Evolutionary conservation across 2,113 vertebrate genomes (phyloP).

Genomic region (Pseudolaguvia tuberculata): DNA sequence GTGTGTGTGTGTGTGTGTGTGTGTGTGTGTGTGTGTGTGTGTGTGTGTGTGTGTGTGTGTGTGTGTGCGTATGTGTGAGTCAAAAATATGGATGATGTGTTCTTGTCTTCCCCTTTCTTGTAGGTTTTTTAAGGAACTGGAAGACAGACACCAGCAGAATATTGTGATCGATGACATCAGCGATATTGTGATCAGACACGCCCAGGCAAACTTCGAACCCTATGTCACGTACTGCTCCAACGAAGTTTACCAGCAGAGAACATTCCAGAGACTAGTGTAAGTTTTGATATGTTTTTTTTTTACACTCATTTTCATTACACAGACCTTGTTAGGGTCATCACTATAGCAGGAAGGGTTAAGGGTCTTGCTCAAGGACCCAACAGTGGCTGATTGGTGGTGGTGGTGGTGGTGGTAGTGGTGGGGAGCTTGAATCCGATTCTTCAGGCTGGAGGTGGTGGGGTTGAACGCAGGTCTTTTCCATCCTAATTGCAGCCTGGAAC

Average conservation of each 20-base stretch:
- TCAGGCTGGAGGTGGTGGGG: not conserved
- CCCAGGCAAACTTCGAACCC: conserved; percentile 83
- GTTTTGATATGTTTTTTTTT: conserved; percentile 46
- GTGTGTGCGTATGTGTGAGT: too few species aligned
- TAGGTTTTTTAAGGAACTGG: conserved; percentile 91
- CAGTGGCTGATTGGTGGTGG: not conserved
- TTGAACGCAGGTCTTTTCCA: too few species aligned
- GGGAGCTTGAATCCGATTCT: not conserved
- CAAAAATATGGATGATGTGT: too few species aligned
- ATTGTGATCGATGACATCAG: conserved; percentile 87
- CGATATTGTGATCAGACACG: conserved; percentile 83
- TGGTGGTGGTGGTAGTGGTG: not conserved
- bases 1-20: too few species aligned
- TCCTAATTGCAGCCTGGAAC: not conserved
- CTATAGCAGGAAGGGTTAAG: too few species aligned
- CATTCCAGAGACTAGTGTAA: conserved; percentile 88
- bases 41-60: too few species aligned
- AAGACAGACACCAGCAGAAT: conserved; percentile 82
- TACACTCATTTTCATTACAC: not conserved
- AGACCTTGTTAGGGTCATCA: too few species aligned
- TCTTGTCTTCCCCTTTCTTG: not conserved
- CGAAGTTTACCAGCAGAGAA: conserved; percentile 95
- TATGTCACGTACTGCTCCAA: conserved; percentile 96
- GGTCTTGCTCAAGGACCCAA: too few species aligned
- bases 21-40: too few species aligned